Conservation (phyloP, 2,888 invertebrate genomes). For the Podotricha telesiphe region DNA sequence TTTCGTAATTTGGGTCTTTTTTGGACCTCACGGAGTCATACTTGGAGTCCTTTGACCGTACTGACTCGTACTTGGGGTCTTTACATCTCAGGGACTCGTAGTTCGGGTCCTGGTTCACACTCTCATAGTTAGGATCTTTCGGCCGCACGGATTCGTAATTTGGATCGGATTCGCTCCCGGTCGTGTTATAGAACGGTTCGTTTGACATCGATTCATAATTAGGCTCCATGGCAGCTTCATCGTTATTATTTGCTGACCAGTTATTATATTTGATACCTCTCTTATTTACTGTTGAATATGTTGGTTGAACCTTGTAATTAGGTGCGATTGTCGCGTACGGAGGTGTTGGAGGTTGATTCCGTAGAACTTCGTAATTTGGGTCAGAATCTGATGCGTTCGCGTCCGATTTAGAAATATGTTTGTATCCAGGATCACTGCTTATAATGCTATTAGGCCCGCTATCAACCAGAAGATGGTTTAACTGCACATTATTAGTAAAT, state of each 20-base stretch:
- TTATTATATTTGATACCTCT: constrained; percentile 81
- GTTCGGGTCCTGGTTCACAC: constrained; percentile 87
- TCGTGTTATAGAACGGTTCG: constrained; percentile 84
- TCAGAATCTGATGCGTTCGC: constrained; percentile 85
- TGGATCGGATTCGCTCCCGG: constrained; percentile 89
- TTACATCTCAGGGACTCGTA: constrained; percentile 86
- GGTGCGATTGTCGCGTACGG: constrained; percentile 78
- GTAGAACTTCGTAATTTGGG: constrained; percentile 91
- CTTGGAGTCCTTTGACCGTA: constrained; percentile 78
- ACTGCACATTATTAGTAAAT: constrained; percentile 65
- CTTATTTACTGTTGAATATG: constrained; percentile 83
- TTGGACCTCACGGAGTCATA: constrained; percentile 84
- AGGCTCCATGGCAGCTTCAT: constrained; percentile 85
- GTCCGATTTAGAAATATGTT: constrained; percentile 83
- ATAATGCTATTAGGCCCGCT: constrained; percentile 85
- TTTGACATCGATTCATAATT: constrained; percentile 90
- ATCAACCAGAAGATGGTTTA: constrained; percentile 65
- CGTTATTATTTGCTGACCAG: constrained; percentile 79
- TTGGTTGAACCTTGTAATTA: constrained; percentile 73
- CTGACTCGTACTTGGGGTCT: constrained; percentile 90
- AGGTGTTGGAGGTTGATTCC: constrained; percentile 80
- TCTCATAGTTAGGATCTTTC: constrained; percentile 87
- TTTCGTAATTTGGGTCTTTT: constrained; percentile 91
- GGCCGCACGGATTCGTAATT: constrained; percentile 88
- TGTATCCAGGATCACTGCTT: constrained; percentile 89